These are phyloP conservation scores for Drepana arcuata DNA, from an alignment of 1,140 invertebrate genomes.

Conservation along the genomic window DNA sequence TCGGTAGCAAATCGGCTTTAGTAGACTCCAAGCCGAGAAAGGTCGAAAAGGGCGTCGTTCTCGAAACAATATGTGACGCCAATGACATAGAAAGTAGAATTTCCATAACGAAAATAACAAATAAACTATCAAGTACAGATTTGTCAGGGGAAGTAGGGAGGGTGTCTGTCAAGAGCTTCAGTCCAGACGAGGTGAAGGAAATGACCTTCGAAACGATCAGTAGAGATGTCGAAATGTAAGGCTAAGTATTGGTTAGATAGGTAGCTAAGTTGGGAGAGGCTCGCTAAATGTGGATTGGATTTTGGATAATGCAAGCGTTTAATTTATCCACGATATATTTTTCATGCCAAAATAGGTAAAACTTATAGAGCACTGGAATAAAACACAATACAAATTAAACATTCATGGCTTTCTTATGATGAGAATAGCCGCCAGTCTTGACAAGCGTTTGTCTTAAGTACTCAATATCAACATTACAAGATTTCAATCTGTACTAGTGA, in stretches of 20 bases:
- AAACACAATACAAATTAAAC: conserved; percentile 10
- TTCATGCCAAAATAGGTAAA: too few relatives aligned
- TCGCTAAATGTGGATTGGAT: conserved; percentile 2
- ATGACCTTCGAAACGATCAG: conserved; percentile 42
- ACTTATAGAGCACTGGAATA: too few relatives aligned
- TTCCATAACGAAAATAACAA: conserved; percentile 68
- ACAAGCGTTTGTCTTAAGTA: too few relatives aligned
- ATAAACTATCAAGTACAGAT: conserved; percentile 60
- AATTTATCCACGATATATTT: too few relatives aligned
- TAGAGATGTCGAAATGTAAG: conserved; percentile 58
- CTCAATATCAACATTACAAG: too few relatives aligned
- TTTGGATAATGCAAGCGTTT: too few relatives aligned
- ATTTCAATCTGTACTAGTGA: too few relatives aligned
- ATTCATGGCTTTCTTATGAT: too few relatives aligned
- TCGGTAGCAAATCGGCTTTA: too few relatives aligned
- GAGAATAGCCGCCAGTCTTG: too few relatives aligned
- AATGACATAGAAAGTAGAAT: conserved; percentile 67
- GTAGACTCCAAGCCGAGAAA: conserved; percentile 38
- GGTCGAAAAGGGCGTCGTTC: conserved; percentile 44
- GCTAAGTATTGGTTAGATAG: too few relatives aligned
- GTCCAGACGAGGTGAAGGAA: conserved; percentile 52
- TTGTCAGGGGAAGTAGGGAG: conserved; percentile 34
- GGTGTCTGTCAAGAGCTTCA: conserved; percentile 56
- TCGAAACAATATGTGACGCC: conserved; percentile 50
- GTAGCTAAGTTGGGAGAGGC: too few relatives aligned